Evolutionary conservation across 2,888 invertebrate species (phyloP).

Genomic region (Pachymerium ferrugineum): DNA sequence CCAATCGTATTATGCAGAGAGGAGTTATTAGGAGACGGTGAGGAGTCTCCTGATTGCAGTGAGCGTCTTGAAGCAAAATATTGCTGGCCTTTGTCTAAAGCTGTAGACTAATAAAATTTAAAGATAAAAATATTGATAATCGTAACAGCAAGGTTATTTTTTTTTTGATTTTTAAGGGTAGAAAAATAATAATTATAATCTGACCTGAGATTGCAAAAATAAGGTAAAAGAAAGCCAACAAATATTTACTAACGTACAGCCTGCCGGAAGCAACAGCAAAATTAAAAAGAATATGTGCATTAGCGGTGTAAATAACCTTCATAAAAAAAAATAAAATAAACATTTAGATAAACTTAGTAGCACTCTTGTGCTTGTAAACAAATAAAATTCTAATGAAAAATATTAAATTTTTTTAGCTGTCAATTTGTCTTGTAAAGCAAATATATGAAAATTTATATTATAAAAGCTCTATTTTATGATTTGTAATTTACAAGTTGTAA

Average conservation of each 20-base stretch:
- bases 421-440: too few species aligned
- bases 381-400: too few species aligned
- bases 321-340: too few species aligned
- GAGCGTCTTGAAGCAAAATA: slow-evolving; percentile 34
- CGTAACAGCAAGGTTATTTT: neutral
- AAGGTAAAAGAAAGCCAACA: neutral
- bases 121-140: neutral
- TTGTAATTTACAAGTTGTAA: too few species aligned
- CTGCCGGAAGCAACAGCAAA: slow-evolving; percentile 21
- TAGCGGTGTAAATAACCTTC: too few species aligned
- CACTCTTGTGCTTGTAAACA: too few species aligned
- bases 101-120: slow-evolving; percentile 34
- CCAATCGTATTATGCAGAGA: neutral
- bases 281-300: neutral
- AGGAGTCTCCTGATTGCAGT: slow-evolving; percentile 29
- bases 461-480: too few species aligned
- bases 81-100: slow-evolving; percentile 35
- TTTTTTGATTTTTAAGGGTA: too few species aligned
- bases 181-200: neutral
- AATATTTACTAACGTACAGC: too few species aligned
- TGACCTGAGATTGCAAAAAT: neutral
- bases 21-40: neutral
- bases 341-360: too few species aligned
- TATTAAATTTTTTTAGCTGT: too few species aligned
- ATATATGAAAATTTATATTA: too few species aligned